These are phyloP conservation scores for Oryzias dopingdopingensis DNA, from an alignment of 2,797 vertebrate species.

Conservation along the genomic window DNA sequence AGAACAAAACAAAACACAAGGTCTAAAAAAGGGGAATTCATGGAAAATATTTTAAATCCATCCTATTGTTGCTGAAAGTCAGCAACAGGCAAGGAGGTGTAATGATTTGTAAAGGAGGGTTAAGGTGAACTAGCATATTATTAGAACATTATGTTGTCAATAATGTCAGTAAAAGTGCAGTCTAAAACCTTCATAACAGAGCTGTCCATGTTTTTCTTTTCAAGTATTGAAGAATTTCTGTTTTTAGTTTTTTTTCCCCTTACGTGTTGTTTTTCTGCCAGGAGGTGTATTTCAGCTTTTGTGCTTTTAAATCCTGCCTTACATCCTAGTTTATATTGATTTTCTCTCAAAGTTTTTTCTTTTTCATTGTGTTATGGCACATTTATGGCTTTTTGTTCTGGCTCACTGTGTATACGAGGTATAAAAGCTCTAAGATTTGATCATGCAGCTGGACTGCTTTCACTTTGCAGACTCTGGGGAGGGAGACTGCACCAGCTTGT, in stretches of 20 bases:
- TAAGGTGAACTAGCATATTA: too few species aligned
- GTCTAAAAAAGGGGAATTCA: too few species aligned
- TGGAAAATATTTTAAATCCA: too few species aligned
- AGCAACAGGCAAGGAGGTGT: too few species aligned
- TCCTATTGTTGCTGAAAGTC: too few species aligned
- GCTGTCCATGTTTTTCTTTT: too few species aligned
- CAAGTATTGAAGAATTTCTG: neutral
- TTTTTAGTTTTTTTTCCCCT: conserved; percentile 7
- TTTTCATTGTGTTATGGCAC: conserved; percentile 19
- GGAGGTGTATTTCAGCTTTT: conserved; percentile 38
- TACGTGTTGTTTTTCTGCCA: conserved; percentile 17
- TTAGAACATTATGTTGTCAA: too few species aligned
- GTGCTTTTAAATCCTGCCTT: conserved; percentile 57
- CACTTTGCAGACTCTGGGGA: conserved; percentile 20
- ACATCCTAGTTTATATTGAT: conserved; percentile 66
- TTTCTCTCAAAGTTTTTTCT: conserved; percentile 37
- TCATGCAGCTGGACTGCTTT: neutral
- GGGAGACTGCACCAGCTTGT: conserved; percentile 29
- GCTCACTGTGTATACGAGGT: conserved; percentile 4
- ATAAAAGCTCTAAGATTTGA: conserved; percentile 6
- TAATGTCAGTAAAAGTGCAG: too few species aligned
- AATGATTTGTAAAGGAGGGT: too few species aligned
- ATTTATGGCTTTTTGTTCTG: conserved; percentile 21
- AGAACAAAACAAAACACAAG: too few species aligned
- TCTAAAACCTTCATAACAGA: too few species aligned